Evolutionary conservation across 2,888 invertebrate genomes (phyloP).

Genomic region (Hecatera dysodea): DNA sequence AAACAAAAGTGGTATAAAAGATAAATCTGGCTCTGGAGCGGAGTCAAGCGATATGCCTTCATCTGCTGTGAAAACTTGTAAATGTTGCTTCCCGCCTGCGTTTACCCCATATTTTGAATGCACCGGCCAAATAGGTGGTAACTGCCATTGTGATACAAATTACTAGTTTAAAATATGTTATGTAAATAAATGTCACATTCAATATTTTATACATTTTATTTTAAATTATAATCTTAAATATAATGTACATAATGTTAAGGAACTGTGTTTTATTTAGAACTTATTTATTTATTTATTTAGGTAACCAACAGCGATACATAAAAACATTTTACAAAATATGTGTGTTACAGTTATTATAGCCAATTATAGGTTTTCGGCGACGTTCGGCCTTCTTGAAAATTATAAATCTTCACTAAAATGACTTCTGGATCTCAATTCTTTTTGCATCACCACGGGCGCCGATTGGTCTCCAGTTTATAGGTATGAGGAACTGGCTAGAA

Average conservation of each 20-base stretch:
- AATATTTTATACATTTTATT: conserved; percentile 7
- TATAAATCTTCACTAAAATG: neutral
- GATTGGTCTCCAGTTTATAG: neutral
- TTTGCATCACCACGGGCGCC: neutral
- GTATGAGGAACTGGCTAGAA: neutral
- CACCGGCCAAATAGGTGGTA: conserved; percentile 14
- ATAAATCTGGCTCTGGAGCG: neutral
- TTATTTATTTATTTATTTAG: too few species aligned
- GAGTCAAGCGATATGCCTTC: neutral
- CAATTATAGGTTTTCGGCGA: too few species aligned
- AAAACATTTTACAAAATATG: too few species aligned
- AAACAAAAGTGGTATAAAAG: neutral
- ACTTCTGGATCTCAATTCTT: neutral
- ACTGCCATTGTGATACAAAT: conserved; percentile 17
- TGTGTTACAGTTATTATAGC: too few species aligned
- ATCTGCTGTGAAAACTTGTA: conserved; percentile 13
- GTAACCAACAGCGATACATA: too few species aligned
- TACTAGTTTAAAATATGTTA: neutral
- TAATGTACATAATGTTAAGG: neutral
- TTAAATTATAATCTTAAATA: neutral
- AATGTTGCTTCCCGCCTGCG: conserved; percentile 14
- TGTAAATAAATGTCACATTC: conserved; percentile 8
- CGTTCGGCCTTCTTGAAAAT: neutral
- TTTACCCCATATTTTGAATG: conserved; percentile 15
- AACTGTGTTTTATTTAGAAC: conserved; percentile 1